phyloP scores from a whole-genome alignment of 2,888 invertebrate genomes.

The Crossocerus cetratus region DNA sequence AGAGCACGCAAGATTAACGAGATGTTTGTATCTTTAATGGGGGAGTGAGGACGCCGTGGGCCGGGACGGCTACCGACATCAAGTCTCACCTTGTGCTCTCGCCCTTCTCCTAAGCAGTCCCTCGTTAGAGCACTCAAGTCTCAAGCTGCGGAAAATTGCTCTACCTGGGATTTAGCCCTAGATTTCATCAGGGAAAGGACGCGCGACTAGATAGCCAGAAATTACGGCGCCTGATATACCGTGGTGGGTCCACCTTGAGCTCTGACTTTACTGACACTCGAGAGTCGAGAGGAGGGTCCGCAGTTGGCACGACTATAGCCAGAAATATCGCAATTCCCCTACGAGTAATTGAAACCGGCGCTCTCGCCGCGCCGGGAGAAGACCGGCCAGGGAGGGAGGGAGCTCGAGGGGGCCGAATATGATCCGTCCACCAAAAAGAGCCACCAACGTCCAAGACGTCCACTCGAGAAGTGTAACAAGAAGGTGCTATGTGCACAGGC shows the following conservation, averaged over 20 bases:
- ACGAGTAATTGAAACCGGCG: constrained; percentile 19
- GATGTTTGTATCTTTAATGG: constrained; percentile 58
- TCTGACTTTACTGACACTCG: too few species aligned
- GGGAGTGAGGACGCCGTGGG: constrained; percentile 34
- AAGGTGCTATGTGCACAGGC: too few species aligned
- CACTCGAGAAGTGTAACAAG: too few species aligned
- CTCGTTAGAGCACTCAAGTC: not conserved
- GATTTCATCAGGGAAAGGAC: too few species aligned
- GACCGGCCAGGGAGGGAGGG: constrained; percentile 5
- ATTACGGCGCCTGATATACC: too few species aligned
- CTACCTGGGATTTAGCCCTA: too few species aligned
- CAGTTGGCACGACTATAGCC: constrained; percentile 29
- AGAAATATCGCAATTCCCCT: not conserved
- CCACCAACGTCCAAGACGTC: too few species aligned
- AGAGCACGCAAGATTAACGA: constrained; percentile 58
- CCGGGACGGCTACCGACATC: constrained; percentile 40
- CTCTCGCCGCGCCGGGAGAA: constrained; percentile 25
- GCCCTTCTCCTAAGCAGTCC: constrained; percentile 31
- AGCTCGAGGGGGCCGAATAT: constrained; percentile 13
- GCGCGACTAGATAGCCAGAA: not conserved
- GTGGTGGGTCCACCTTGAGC: too few species aligned
- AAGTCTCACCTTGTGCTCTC: constrained; percentile 20
- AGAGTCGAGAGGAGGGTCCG: too few species aligned
- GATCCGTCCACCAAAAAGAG: constrained; percentile 7
- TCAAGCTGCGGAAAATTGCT: not conserved